phyloP scores from a whole-genome alignment of 2,797 vertebrate genomes.

The Cossypha niveicapilla region DNA sequence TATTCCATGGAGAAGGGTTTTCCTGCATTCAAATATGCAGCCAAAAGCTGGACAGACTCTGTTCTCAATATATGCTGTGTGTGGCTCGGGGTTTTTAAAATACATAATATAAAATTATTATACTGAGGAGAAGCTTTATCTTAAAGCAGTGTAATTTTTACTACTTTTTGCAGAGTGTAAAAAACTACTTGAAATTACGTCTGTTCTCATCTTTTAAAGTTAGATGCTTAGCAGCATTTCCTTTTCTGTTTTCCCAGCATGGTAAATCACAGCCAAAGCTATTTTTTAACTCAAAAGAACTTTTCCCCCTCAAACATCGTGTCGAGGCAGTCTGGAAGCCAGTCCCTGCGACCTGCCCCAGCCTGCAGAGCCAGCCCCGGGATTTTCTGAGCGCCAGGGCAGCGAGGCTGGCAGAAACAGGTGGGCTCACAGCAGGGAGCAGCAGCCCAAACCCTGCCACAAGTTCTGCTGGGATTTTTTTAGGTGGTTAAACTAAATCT shows the following conservation, averaged over 20 bases:
- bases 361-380: background rate
- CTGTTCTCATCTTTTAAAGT: background rate
- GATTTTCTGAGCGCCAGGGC: slow-evolving; percentile 26
- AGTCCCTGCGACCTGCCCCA: background rate
- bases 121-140: background rate
- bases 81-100: background rate
- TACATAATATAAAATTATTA: background rate
- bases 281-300: background rate
- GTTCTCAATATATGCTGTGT: background rate
- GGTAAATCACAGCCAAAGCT: background rate
- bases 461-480: slow-evolving; percentile 52
- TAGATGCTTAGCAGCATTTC: background rate
- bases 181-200: background rate
- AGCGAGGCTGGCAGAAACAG: slow-evolving; percentile 47
- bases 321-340: background rate
- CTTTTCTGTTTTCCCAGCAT: background rate
- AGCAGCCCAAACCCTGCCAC: slow-evolving; percentile 31
- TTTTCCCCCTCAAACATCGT: rapidly evolving
- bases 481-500: slow-evolving; percentile 56
- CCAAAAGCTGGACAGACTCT: background rate
- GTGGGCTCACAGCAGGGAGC: slow-evolving; percentile 49
- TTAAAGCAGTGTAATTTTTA: rapidly evolving
- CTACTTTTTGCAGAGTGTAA: background rate
- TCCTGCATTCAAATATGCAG: background rate
- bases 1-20: background rate